phyloP scores from a whole-genome alignment of 2,797 vertebrate genomes.

The Diplodus puntazzo region DNA sequence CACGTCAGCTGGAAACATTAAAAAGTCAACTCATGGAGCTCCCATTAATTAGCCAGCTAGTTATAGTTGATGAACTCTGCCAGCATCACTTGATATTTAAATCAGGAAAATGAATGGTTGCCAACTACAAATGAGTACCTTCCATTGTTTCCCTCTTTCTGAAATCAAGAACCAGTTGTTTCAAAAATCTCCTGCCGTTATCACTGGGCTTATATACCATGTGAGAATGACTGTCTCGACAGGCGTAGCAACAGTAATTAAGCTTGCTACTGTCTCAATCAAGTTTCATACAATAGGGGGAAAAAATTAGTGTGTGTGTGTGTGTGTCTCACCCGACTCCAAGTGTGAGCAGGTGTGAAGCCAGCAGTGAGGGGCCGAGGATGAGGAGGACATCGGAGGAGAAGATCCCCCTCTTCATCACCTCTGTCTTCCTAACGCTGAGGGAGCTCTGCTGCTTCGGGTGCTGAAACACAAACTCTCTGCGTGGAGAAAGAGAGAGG shows the following conservation, averaged over 20 bases:
- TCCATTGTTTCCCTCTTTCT: neutral
- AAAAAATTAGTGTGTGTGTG: neutral
- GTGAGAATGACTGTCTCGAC: neutral
- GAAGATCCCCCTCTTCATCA: constrained; percentile 86
- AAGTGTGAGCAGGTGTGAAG: constrained; percentile 85
- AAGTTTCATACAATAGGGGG: neutral
- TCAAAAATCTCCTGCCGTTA: neutral
- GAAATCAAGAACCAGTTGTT: neutral
- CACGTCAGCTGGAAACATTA: neutral
- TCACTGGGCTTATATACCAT: neutral
- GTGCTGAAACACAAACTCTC: constrained; percentile 86
- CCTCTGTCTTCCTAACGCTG: constrained; percentile 82
- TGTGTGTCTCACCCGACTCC: constrained; percentile 80
- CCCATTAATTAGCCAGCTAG: neutral
- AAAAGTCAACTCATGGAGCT: neutral
- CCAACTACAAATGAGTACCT: neutral
- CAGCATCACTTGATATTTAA: neutral
- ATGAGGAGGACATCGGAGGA: constrained; percentile 84
- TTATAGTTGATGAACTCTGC: neutral
- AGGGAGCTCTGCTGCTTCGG: constrained; percentile 80
- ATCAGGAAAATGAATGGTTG: neutral
- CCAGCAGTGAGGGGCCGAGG: constrained; percentile 83
- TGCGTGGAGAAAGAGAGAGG: constrained; percentile 44
- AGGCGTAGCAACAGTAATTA: neutral
- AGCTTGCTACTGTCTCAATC: neutral